Base-by-base conservation (phyloP, 2,888 invertebrate species). In the Zaprionus bogoriensis region DNA sequence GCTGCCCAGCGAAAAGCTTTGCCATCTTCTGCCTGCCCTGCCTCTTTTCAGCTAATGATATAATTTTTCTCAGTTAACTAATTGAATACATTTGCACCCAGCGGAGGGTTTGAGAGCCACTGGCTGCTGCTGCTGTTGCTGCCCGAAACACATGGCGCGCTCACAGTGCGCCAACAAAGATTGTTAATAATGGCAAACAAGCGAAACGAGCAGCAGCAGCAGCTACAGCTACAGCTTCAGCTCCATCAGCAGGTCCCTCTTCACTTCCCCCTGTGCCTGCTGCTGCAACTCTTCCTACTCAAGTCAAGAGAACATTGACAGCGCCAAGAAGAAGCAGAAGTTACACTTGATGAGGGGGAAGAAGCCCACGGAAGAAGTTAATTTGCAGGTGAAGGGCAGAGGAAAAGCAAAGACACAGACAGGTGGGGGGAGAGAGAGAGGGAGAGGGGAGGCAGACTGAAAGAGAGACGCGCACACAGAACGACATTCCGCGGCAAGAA, bases 31-130 rank as follows among this genome's bases (percentile, higher is more conserved):
- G 5, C 9, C 4, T n/a, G 6, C 14, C 27, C 38, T 28, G 6
- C 9, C 45, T 32, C n/a, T 53, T 65, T 82, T 44, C 42, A 59
- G 65, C 87, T 82, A 87, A 82, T 82, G 87, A 83, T 87, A 83
- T 82, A 87, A 87, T 82, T 82, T 82, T 82, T 82, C 82, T 86
- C 84, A 83, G 87, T 82, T 87, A 82, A 77, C 87, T 82, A 82
- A 82, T 82, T 82, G 87, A 82, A 82, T 82, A 82, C 87, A 86
- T 86, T 81, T 86, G 86, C 83, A 75, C 27, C n/a, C 64, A 57
- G 32, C n/a, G 12, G 19, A 7, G 12, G 36, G 42, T n/a, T n/a
- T n/a, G n/a, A n/a, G n/a, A n/a, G n/a, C n/a, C n/a, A n/a, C n/a
- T n/a, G n/a, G n/a, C n/a, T n/a, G n/a, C n/a, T n/a, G n/a, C n/a